phyloP scores from a whole-genome alignment of 2,797 vertebrate genomes.

The Silurus aristotelis region DNA sequence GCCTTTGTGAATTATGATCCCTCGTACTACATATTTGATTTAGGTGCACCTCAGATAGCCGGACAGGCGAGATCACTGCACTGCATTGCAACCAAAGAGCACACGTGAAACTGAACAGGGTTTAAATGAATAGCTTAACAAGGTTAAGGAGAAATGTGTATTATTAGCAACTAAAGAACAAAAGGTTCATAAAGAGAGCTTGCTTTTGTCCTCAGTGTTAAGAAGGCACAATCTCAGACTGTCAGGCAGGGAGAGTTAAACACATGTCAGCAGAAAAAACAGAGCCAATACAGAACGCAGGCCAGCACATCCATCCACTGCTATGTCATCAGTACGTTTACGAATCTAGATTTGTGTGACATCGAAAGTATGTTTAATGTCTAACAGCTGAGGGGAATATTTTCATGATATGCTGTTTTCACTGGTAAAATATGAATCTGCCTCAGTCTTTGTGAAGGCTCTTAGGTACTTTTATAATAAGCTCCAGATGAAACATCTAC shows the following conservation, averaged over 20 bases:
- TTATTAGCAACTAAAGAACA: background rate
- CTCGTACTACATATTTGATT: background rate
- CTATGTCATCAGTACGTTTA: background rate
- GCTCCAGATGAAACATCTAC: background rate
- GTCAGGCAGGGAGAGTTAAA: conserved; percentile 6
- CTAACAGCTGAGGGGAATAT: background rate
- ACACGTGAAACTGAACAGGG: conserved; percentile 1
- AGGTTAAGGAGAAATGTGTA: background rate
- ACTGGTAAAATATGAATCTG: background rate
- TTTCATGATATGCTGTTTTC: background rate
- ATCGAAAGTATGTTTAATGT: background rate
- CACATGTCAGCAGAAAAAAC: conserved; percentile 11
- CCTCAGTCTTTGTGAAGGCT: background rate
- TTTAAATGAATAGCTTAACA: background rate
- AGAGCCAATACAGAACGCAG: background rate
- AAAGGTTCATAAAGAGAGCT: background rate
- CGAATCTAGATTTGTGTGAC: background rate
- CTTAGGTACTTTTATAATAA: background rate
- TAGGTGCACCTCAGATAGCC: background rate
- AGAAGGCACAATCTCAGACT: background rate
- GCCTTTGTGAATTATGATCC: conserved; percentile 31
- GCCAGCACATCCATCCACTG: background rate
- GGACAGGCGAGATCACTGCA: background rate
- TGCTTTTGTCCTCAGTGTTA: background rate
- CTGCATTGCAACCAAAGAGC: background rate